Base-by-base conservation (phyloP, 2,888 invertebrate species). In the Hylaea fasciaria region DNA sequence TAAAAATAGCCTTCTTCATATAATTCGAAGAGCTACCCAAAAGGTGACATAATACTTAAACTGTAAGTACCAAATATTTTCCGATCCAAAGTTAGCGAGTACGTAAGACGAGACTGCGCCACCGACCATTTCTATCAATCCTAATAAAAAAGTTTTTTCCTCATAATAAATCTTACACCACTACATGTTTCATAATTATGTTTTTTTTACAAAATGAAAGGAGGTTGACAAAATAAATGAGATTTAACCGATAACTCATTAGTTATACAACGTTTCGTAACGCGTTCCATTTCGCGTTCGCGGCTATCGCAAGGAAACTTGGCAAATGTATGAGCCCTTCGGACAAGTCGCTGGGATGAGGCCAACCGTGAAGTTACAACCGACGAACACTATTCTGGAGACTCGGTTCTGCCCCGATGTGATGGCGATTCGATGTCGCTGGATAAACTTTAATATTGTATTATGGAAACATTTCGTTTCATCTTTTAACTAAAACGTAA, bases 271-370 rank as follows among this genome's bases (percentile, higher is more conserved):
- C 44, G 29, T 59, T 59, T 59, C 57, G 44, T 44, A 62, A 57
- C 57, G 43, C 52, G 61, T 39, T 45, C 56, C 53, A 61, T 50
- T 58, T 66, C 48, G 53, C 43, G 12, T 54, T 37, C 16, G 17
- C 22, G 32, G n/a, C 17, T 44, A 53, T 37, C 41, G 45, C 40
- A 55, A 45, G 56, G 59, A 58, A 66, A 58, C 63, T 66, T 66
- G 66, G 68, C 66, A 65, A 63, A 54, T 59, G 65, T 61, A 65
- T 62, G 45, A 43, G 61, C 46, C 64, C 54, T 64, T 44, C 40
- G 39, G 49, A 17, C 37, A 39, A 53, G 22, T 53, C 37, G 37
- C 44, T 29, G 3, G 41, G 11, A 44, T 39, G 28, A 53, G 44
- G 43, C 53, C 58, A 48, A 55, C 60, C 62, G 65, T 63, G 47